These are phyloP conservation scores for Epiblema foenella DNA, from an alignment of 2,888 invertebrate species.

Conservation along the genomic window DNA sequence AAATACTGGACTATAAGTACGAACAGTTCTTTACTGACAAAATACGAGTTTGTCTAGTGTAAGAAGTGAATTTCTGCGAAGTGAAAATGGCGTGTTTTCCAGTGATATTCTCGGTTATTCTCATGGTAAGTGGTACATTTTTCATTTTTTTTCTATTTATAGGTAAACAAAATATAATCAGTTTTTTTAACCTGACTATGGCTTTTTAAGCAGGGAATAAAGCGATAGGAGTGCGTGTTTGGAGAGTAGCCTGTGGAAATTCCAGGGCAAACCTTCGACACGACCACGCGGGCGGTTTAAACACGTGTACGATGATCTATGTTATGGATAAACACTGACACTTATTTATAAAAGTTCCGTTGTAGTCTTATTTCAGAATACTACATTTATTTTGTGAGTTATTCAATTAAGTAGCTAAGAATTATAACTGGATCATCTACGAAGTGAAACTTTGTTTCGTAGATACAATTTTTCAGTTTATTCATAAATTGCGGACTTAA, in stretches of 20 bases:
- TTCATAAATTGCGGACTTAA: too few species aligned
- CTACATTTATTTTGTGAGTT: neutral
- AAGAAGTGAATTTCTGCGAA: slow-evolving; percentile 62
- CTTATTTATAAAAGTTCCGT: neutral
- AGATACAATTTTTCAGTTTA: neutral
- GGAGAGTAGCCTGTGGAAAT: too few species aligned
- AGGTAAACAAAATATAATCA: too few species aligned
- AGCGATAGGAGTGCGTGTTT: too few species aligned
- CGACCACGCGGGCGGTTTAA: too few species aligned
- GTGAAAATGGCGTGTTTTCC: slow-evolving; percentile 62
- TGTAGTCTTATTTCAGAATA: neutral
- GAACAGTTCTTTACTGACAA: slow-evolving; percentile 72
- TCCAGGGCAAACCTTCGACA: too few species aligned
- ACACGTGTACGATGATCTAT: too few species aligned
- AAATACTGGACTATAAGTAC: slow-evolving; percentile 52
- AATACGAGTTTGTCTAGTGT: slow-evolving; percentile 65
- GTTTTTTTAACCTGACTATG: too few species aligned
- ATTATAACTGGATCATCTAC: neutral
- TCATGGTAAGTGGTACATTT: slow-evolving; percentile 63
- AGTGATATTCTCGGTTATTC: slow-evolving; percentile 54
- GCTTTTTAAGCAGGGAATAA: too few species aligned
- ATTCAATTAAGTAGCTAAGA: neutral
- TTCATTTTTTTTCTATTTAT: slow-evolving; percentile 15
- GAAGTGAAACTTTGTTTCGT: neutral
- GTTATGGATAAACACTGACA: too few species aligned